Percentiles rank a stretch among this genome's conserved stretches.
Conservation (phyloP, 2,113 vertebrate species). For the Vireo altiloquus region DNA sequence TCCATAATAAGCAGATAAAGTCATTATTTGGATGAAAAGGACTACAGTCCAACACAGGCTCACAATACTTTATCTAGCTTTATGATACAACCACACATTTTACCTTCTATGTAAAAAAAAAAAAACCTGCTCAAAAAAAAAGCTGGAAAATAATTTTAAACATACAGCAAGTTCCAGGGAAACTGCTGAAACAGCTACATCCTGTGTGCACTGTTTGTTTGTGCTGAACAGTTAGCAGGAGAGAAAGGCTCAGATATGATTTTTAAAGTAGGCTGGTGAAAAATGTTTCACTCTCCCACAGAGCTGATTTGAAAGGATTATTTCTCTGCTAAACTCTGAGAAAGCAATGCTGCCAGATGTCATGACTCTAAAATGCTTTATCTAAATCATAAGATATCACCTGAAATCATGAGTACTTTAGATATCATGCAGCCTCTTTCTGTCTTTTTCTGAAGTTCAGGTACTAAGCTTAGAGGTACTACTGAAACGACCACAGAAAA, state of each 20-base stretch:
- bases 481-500: not conserved
- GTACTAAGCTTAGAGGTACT: not conserved
- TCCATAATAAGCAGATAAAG: conserved; percentile 35
- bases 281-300: not conserved
- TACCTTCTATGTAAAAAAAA: not conserved
- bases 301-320: conserved; percentile 2
- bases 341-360: not conserved
- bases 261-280: not conserved
- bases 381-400: not conserved
- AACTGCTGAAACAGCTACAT: conserved; percentile 15
- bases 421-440: not conserved
- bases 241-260: not conserved
- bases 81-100: conserved; percentile 15
- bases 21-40: conserved; percentile 25
- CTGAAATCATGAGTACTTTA: not conserved
- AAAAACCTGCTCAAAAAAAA: not conserved
- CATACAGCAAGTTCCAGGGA: not conserved
- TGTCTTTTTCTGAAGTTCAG: not conserved
- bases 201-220: not conserved
- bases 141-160: not conserved
- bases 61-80: not conserved
- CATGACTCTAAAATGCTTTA: not conserved
- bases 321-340: not conserved
- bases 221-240: conserved; percentile 16
- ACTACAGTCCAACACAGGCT: not conserved